Conservation (phyloP, 2,888 invertebrate species). For the Furcula furcula region DNA sequence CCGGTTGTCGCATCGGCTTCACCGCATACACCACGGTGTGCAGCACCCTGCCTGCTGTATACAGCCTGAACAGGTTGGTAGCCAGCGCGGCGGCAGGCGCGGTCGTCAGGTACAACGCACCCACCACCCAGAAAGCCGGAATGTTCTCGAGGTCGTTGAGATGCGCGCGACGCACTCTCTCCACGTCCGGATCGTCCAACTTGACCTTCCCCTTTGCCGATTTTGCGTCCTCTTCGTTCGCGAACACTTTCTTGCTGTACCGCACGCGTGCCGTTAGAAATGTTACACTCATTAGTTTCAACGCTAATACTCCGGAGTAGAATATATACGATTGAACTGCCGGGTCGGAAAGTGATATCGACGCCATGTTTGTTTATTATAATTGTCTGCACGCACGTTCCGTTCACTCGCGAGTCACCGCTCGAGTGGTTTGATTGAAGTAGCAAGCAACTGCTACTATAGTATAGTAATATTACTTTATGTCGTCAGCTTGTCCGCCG, state of each 20-base stretch:
- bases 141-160: slow-evolving; percentile 88
- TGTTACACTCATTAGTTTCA: slow-evolving; percentile 48
- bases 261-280: slow-evolving; percentile 43
- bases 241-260: slow-evolving; percentile 48
- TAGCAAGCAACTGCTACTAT: neutral
- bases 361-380: slow-evolving; percentile 22
- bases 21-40: slow-evolving; percentile 85
- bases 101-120: slow-evolving; percentile 80
- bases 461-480: neutral
- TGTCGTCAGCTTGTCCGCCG: neutral
- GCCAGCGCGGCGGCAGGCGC: slow-evolving; percentile 61
- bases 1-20: slow-evolving; percentile 82
- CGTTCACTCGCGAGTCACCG: slow-evolving; percentile 8
- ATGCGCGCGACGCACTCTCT: slow-evolving; percentile 80
- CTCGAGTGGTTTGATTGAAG: slow-evolving; percentile 11
- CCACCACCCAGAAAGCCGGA: slow-evolving; percentile 81
- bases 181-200: slow-evolving; percentile 59
- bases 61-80: slow-evolving; percentile 59
- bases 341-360: slow-evolving; percentile 38
- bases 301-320: slow-evolving; percentile 48
- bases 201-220: slow-evolving; percentile 43
- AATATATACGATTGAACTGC: slow-evolving; percentile 49
- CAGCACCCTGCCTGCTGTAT: slow-evolving; percentile 74
- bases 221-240: slow-evolving; percentile 56
- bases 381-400: slow-evolving; percentile 2